Percentiles rank a stretch among this genome's conserved stretches.
phyloP scores from a whole-genome alignment of 2,888 invertebrate genomes.

The Hemaris fuciformis region DNA sequence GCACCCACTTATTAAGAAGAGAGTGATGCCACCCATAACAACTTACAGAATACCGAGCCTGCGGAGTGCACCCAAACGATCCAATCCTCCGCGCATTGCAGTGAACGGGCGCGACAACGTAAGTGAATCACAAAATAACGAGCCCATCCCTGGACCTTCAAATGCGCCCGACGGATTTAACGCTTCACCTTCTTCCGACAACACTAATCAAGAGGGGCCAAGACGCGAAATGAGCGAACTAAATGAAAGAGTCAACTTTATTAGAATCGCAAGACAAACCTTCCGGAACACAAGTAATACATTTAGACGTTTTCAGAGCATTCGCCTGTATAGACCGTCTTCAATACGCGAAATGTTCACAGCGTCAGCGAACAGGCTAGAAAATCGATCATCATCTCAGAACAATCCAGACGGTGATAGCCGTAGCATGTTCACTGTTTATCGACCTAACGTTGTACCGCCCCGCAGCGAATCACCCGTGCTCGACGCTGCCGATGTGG shows the following conservation, averaged over 20 bases:
- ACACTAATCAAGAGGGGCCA: conserved; percentile 35
- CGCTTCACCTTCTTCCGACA: conserved; percentile 34
- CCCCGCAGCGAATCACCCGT: background rate
- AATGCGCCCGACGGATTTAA: conserved; percentile 37
- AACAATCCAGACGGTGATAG: conserved; percentile 35
- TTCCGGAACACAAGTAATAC: conserved; percentile 65
- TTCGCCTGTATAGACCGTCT: conserved; percentile 68
- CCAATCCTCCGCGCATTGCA: conserved; percentile 28
- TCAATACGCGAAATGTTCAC: conserved; percentile 71
- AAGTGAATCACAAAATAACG: conserved; percentile 36
- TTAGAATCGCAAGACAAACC: conserved; percentile 66
- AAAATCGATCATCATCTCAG: conserved; percentile 37
- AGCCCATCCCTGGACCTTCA: conserved; percentile 63
- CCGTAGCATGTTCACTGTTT: conserved; percentile 43
- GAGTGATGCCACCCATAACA: conserved; percentile 56
- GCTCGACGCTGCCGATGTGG: too few species aligned
- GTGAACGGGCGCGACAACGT: conserved; percentile 36
- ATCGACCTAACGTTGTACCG: conserved; percentile 34
- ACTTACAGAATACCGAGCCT: conserved; percentile 66
- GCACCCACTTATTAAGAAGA: conserved; percentile 61
- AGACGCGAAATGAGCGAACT: conserved; percentile 55
- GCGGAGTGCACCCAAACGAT: conserved; percentile 50
- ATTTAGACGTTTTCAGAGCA: conserved; percentile 66
- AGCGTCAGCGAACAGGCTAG: conserved; percentile 48
- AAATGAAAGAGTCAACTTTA: conserved; percentile 64